phyloP scores from a whole-genome alignment of 2,113 vertebrate genomes.

The Thalassoma bifasciatum region DNA sequence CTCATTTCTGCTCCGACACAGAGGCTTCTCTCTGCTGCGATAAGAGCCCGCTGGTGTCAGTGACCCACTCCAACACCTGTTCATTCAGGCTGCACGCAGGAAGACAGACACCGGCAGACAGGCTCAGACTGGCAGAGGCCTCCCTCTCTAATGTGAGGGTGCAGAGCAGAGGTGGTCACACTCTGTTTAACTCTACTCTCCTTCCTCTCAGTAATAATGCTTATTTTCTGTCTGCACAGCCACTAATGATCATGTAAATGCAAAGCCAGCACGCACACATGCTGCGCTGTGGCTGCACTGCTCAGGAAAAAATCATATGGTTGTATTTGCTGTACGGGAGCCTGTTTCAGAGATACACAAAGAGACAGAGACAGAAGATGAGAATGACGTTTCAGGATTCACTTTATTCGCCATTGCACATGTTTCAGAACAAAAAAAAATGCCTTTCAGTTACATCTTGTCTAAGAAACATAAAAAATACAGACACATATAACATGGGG shows the following conservation, averaged over 20 bases:
- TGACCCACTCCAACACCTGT: slow-evolving; percentile 59
- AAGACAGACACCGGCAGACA: slow-evolving; percentile 50
- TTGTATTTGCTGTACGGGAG: neutral
- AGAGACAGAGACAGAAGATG: neutral
- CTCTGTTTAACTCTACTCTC: slow-evolving; percentile 22
- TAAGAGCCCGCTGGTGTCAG: slow-evolving; percentile 46
- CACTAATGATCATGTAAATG: slow-evolving; percentile 35
- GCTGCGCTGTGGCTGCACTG: slow-evolving; percentile 11
- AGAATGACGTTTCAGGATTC: too few species aligned
- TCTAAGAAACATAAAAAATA: too few species aligned
- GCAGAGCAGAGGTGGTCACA: slow-evolving; percentile 24
- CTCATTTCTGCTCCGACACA: slow-evolving; percentile 41
- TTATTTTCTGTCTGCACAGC: slow-evolving; percentile 44
- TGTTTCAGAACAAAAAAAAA: too few species aligned
- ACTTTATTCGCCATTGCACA: too few species aligned
- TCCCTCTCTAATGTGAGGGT: slow-evolving; percentile 32
- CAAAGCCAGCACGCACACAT: slow-evolving; percentile 9
- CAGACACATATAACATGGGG: too few species aligned
- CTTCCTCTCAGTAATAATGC: slow-evolving; percentile 39
- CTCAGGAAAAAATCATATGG: slow-evolving; percentile 17
- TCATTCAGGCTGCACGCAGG: slow-evolving; percentile 38
- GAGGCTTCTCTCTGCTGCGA: slow-evolving; percentile 28
- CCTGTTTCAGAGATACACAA: neutral
- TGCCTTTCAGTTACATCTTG: too few species aligned
- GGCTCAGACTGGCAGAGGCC: slow-evolving; percentile 42